Base-by-base conservation (phyloP, 2,797 vertebrate species). In the Phoebastria nigripes region DNA sequence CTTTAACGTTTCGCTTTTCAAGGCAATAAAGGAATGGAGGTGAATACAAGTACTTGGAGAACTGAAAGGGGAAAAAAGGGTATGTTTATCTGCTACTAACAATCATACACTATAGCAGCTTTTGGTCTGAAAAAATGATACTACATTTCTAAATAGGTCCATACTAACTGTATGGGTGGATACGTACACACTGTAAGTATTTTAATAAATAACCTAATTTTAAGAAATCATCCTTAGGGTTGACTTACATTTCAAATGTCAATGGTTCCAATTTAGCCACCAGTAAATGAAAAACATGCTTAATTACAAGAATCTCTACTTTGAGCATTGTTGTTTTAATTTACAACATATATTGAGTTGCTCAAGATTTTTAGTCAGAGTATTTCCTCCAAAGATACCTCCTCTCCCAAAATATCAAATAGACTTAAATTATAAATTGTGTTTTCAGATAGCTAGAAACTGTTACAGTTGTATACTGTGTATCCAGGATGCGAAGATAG, bases 1-100 rank as follows among this genome's bases (percentile, higher is more conserved):
- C 83, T 93, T 96, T 96, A 97, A 95, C 96, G 93, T 92, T 87
- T 95, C 66, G 88, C 42, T 90, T 78, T 85, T 95, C 65, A 47
- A 87, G 80, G 59, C 80, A 97, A 85, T 49, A 91, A 56, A 92
- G 17, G 42, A 74, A 62, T 58, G n/a, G 71, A 90, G 15, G 79
- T 58, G 70, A 82, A 89, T 56, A 71, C 21, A 46, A 89, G 21
- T 65, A 39, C 44, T 83, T 56, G 18, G 42, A 94, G 46, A 52
- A 93, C n/a, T 87, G 73, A 92, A 91, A 81, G 41, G 76, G 44
- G 14, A 61, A 93, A 82, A 71, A 78, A 44, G 9, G 2, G 5
- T 15, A 47, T 13, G 35, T 42, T 93, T 47, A 12, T 37, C 83
- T 80, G 62, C 41, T 93, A 41, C 16, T 52, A 71, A 71, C 56